Conservation (phyloP, 2,888 invertebrate species). For the Scaeva pyrastri region DNA sequence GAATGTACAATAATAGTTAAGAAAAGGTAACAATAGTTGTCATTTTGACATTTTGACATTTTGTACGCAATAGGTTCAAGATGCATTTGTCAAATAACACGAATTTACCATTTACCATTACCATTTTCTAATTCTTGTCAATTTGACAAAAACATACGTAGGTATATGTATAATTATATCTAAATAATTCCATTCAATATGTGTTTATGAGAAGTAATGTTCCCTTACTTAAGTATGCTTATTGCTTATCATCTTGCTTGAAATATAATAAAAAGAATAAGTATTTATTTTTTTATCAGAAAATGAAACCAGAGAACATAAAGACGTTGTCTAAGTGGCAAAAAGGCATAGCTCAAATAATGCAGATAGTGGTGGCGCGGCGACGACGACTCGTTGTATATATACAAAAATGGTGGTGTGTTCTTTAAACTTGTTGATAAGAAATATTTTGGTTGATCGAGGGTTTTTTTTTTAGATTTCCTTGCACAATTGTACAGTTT, state of each 20-base stretch:
- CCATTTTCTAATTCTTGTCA: no score
- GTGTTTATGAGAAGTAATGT: constrained; percentile 37
- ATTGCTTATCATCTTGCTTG: constrained; percentile 66
- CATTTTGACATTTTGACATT: no score
- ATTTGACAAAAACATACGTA: no score
- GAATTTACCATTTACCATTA: no score
- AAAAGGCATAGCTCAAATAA: constrained; percentile 57
- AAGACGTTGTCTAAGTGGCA: constrained; percentile 71
- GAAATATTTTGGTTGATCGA: constrained; percentile 42
- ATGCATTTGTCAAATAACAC: no score
- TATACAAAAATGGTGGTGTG: constrained; percentile 61
- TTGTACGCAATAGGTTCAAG: no score
- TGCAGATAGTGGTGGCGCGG: constrained; percentile 50
- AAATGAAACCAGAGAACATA: constrained; percentile 63
- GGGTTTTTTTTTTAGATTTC: constrained; percentile 45
- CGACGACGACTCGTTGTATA: not conserved
- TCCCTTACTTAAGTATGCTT: constrained; percentile 10
- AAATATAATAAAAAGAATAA: constrained; percentile 66
- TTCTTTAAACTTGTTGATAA: constrained; percentile 68
- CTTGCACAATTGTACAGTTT: constrained; percentile 58
- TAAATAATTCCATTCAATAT: not conserved
- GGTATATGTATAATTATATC: no score
- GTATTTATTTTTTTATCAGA: constrained; percentile 60
- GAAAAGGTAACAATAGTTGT: no score
- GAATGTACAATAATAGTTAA: no score